Percentiles rank a stretch among this genome's conserved stretches.
Evolutionary conservation across 2,888 invertebrate genomes (phyloP).

Genomic region (Pollenia griseotomentosa): DNA sequence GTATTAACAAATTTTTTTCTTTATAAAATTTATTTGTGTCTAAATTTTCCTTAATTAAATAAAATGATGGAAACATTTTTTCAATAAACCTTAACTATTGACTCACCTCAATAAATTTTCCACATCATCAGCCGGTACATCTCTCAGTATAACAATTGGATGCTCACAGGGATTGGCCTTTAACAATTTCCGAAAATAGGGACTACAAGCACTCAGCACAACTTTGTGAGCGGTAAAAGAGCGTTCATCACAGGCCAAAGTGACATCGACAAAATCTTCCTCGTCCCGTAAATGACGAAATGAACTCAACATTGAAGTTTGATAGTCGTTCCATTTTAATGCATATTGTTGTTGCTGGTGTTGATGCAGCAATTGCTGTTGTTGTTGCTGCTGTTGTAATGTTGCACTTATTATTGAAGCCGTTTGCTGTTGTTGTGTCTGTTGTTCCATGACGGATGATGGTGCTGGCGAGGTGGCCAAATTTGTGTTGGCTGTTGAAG

Average conservation of each 20-base stretch:
- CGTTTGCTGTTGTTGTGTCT: slow-evolving; percentile 66
- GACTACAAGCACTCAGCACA: slow-evolving; percentile 96
- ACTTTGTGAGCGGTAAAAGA: slow-evolving; percentile 96
- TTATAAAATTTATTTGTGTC: no score
- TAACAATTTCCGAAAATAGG: slow-evolving; percentile 94
- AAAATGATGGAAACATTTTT: no score
- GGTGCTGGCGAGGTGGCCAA: slow-evolving; percentile 70
- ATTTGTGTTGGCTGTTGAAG: slow-evolving; percentile 82
- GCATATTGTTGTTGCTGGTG: slow-evolving; percentile 93
- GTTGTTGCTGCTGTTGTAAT: slow-evolving; percentile 75
- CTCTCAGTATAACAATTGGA: slow-evolving; percentile 94
- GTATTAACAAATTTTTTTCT: no score
- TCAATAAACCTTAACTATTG: background rate
- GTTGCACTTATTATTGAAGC: slow-evolving; percentile 56
- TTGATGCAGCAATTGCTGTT: slow-evolving; percentile 75
- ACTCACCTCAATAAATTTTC: slow-evolving; percentile 91
- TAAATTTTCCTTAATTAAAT: background rate
- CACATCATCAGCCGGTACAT: slow-evolving; percentile 94
- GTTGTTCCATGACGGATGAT: slow-evolving; percentile 73
- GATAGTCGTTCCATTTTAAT: slow-evolving; percentile 97
- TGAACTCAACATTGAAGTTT: slow-evolving; percentile 94
- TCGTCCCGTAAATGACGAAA: slow-evolving; percentile 95
- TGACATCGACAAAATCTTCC: slow-evolving; percentile 97
- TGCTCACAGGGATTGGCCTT: slow-evolving; percentile 96
- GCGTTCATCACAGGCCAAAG: slow-evolving; percentile 94